Evolutionary conservation across 2,113 vertebrate species (phyloP).

Genomic region (Corydoras maculifer): DNA sequence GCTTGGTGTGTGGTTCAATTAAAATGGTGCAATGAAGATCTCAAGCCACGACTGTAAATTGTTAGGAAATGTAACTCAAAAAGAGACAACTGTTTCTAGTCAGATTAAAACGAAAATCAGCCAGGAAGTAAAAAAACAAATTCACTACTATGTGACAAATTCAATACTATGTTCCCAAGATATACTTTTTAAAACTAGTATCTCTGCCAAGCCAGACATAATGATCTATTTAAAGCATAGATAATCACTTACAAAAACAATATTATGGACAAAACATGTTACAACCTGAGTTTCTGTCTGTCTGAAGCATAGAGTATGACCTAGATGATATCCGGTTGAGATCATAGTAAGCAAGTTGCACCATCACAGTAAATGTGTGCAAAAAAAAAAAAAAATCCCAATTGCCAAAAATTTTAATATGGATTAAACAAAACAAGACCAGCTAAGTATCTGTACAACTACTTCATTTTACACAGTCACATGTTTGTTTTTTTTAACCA

Average conservation of each 20-base stretch:
- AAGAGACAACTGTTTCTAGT: background rate
- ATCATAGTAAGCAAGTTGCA: background rate
- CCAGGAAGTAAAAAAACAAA: background rate
- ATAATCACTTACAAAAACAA: background rate
- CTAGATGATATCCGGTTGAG: background rate
- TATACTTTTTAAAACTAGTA: too few relatives aligned
- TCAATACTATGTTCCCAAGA: background rate
- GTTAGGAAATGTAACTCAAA: background rate
- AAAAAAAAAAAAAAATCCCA: constrained; percentile 10
- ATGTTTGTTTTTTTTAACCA: constrained; percentile 20
- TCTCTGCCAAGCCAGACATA: background rate
- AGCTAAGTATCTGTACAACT: constrained; percentile 14
- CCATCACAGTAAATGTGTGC: constrained; percentile 52
- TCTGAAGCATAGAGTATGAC: background rate
- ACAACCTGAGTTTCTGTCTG: background rate
- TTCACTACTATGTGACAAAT: background rate
- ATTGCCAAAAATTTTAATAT: constrained; percentile 22
- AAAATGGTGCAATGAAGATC: constrained; percentile 13
- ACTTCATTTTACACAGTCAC: constrained; percentile 35
- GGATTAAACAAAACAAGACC: constrained; percentile 30
- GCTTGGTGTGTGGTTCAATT: constrained; percentile 43
- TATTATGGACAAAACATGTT: background rate
- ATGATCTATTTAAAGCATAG: background rate
- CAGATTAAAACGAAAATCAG: background rate
- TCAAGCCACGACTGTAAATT: background rate